These are phyloP conservation scores for Antheraea mylitta DNA, from an alignment of 1,140 invertebrate genomes.

Conservation along the genomic window DNA sequence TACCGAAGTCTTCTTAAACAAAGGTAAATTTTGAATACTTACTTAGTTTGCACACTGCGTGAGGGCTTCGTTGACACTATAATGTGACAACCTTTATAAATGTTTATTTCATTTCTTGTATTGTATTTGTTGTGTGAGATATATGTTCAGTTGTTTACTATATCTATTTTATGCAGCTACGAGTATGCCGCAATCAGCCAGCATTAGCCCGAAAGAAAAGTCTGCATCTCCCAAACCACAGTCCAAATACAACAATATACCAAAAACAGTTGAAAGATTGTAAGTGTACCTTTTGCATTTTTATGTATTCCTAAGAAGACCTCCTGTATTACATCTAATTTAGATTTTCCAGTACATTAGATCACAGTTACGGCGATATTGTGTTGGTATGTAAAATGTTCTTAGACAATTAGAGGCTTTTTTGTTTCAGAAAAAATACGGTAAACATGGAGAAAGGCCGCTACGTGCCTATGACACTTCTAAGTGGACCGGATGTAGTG, in stretches of 20 bases:
- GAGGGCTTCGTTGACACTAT: too few relatives aligned
- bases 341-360: too few relatives aligned
- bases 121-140: not conserved
- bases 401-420: not conserved
- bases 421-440: slow-evolving; percentile 43
- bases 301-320: too few relatives aligned
- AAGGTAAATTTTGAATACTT: too few relatives aligned
- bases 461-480: slow-evolving; percentile 22
- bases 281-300: not conserved
- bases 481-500: slow-evolving; percentile 3
- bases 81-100: too few relatives aligned
- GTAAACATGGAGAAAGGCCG: slow-evolving; percentile 48
- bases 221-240: slow-evolving; percentile 14
- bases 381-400: not conserved
- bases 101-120: not conserved
- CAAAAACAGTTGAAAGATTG: not conserved
- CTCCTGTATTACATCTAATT: too few relatives aligned
- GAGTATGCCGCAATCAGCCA: slow-evolving; percentile 25
- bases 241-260: not conserved
- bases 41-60: too few relatives aligned
- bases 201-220: slow-evolving; percentile 36
- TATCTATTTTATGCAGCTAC: not conserved
- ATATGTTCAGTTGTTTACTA: not conserved
- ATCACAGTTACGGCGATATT: not conserved
- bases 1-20: too few relatives aligned